Base-by-base conservation (phyloP, 1,140 invertebrate species). In the Leptopilina clavipes region DNA sequence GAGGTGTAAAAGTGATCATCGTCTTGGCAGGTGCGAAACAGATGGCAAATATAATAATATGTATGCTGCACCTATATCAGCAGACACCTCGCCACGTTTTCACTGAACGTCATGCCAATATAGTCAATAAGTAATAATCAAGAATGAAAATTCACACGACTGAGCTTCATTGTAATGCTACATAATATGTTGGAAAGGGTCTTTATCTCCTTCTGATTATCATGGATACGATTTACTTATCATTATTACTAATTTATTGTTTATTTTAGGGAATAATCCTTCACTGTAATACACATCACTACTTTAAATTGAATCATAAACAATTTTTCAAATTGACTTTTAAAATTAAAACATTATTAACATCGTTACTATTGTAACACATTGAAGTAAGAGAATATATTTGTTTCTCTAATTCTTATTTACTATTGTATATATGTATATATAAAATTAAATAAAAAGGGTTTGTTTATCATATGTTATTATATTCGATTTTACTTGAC, bases 21-120 rank as follows among this genome's bases (percentile, higher is more conserved):
- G 76, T 80, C 80, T 86, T 86, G 84, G 87, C 88, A 89, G 88
- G 87, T 89, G 88, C 84, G 84, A 89, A 89, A 87, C 88, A 89
- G 88, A 88, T 89, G 88, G 85, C 79, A 81, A 74, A 78, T 80
- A 65, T 79, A 82, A 80, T 82, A 76, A 80, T 59, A 73, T 40
- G 17, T 76, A 65, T 73, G 65, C 6, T 75, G 77, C 76, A 73
- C 73, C 74, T 59, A 25, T 76, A n/a, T n/a, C 40, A 78, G 72
- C 74, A 75, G 77, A 79, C 78, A 76, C 74, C 73, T 78, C 82
- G 78, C 45, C 31, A 52, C 40, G 18, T 70, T 52, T 59, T 59
- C 56, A 59, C 19, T 11, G 5, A 59, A 19, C 56, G 22, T 59
- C 11, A 59, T 25, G 56, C 56, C 56, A 59, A 59, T 59, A 31